Base-by-base conservation (phyloP, 2,888 invertebrate genomes). In the Apamea sordens region DNA sequence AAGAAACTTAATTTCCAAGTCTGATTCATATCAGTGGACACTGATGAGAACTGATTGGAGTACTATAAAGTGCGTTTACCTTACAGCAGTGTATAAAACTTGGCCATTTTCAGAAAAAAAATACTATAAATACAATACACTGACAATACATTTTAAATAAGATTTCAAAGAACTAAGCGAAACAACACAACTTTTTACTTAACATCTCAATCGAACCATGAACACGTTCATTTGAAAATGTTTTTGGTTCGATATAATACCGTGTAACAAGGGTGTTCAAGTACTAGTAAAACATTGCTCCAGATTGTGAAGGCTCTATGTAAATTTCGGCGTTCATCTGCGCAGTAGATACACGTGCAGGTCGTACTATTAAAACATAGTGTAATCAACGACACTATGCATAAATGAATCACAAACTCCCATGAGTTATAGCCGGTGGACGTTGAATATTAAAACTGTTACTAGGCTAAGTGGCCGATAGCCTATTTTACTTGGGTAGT, bases 401-500 rank as follows among this genome's bases (percentile, higher is more conserved):
- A 95, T 95, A 95, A 94, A 95, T 95, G 93, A 94, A 94, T 95
- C 89, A 91, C 88, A 92, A 93, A 92, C 83, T 89, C 89, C 68
- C 89, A 91, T 93, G 92, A 93, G 91, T 94, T 94, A 94, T 93
- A 82, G 91, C 89, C 86, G 81, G 87, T 90, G 89, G 91, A 91
- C 91, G 88, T 90, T 93, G 93, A 92, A 93, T 93, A 94, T 93
- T 94, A 88, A 91, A 91, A 88, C 79, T 79, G 85, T 82, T 79
- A 83, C 86, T 89, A 56, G 82, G 77, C 44, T 85, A 83, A 88
- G 80, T 86, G 79, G 70, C 69, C 56, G 78, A 77, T 85, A 79
- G 72, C 79, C 84, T 86, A 88, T 82, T 88, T 83, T 80, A 84
- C 36, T 71, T 76, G 28, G 65, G 36, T 59, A 72, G 47, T 74